Evolutionary conservation across 2,888 invertebrate genomes (phyloP), one percentile per base, ranked within the genome.

Genomic region (Mesopsocus fuscifrons): DNA sequence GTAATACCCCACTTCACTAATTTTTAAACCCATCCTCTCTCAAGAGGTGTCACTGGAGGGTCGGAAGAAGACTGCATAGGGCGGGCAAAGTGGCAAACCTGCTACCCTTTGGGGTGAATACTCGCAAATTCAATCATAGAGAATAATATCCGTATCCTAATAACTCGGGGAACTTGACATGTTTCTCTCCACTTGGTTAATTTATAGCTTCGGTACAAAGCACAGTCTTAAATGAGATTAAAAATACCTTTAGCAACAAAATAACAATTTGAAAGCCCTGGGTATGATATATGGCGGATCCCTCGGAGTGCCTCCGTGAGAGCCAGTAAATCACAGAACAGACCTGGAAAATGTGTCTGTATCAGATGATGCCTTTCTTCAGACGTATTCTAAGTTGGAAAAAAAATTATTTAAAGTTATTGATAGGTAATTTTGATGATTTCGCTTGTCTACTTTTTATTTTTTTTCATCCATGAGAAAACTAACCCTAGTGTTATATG

Each of bases 171-270:
- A 38, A 38, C 20, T 18, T 20, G 38, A 38, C 38, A 38, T 38
- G n/a, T 38, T 38, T 20, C 16, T 38, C 17, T 33, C 15, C 15
- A 33, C 16, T 33, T 16, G 17, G 6, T 16, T 38, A 38, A 38
- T 38, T 38, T 38, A 38, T 38, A 20, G 21, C 20, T 38, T 38
- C 13, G 38, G n/a, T 38, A 38, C 21, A 38, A 38, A 38, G 16
- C 17, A 18, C n/a, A 21, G 17, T 38, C 38, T 38, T 38, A 38
- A 38, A 38, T 38, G 16, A 38, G 38, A 38, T 38, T 38, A 20
- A 38, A 38, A 38, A 38, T 38, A 38, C 38, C 38, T 38, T 38
- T 20, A 38, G 38, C 38, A 38, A 38, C 38, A 38, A 38, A 38
- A 38, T 38, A 38, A 38, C 38, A 38, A 38, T 38, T 38, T 38